phyloP scores from a whole-genome alignment of 2,888 invertebrate species.

The Diaphora mendica region DNA sequence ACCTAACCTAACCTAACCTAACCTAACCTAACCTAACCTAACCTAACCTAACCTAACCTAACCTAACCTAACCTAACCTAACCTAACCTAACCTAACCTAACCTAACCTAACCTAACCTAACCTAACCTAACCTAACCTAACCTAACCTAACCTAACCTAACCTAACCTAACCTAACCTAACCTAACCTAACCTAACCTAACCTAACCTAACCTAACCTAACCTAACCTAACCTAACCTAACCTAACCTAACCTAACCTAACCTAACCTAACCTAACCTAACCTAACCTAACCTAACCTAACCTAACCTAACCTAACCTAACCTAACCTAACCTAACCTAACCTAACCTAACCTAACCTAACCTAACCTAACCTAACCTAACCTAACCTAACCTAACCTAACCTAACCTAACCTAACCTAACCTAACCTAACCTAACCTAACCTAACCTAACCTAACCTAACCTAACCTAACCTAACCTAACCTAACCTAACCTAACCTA shows the following conservation, averaged over 20 bases:
- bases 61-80: slow-evolving; percentile 8
- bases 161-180: slow-evolving; percentile 24
- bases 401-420: slow-evolving; percentile 21
- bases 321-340: slow-evolving; percentile 21
- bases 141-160: slow-evolving; percentile 26
- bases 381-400: slow-evolving; percentile 20
- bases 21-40: slow-evolving; percentile 2
- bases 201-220: no score
- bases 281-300: slow-evolving; percentile 32
- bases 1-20: slow-evolving; percentile 2
- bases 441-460: slow-evolving; percentile 20
- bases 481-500: slow-evolving; percentile 14
- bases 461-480: slow-evolving; percentile 15
- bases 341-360: slow-evolving; percentile 19
- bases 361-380: slow-evolving; percentile 21
- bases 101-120: slow-evolving; percentile 18
- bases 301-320: slow-evolving; percentile 19
- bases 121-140: slow-evolving; percentile 23
- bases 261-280: slow-evolving; percentile 33
- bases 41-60: slow-evolving; percentile 2
- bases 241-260: slow-evolving; percentile 23
- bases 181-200: no score
- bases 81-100: slow-evolving; percentile 17
- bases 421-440: slow-evolving; percentile 22
- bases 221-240: no score